A percentile compares a stretch with the other conserved stretches of the same genome.
Conservation (phyloP, 2,113 vertebrate genomes). For the Pteropus alecto region DNA sequence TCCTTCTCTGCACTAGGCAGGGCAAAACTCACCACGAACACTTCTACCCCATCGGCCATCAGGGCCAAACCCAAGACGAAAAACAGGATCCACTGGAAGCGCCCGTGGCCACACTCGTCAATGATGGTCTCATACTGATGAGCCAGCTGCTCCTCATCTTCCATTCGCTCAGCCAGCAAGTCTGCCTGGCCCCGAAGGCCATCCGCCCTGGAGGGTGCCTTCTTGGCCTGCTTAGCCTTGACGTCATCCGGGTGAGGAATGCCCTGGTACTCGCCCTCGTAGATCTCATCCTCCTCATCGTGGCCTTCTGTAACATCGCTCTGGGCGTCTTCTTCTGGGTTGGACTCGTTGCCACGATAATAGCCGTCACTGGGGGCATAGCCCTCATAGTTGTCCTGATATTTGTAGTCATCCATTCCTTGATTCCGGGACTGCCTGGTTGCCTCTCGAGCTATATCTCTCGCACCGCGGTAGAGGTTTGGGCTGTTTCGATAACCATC, state of each 20-base stretch:
- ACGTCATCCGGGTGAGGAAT: conserved; percentile 96
- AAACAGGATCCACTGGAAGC: conserved; percentile 98
- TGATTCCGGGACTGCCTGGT: conserved; percentile 58
- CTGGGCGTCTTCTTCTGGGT: conserved; percentile 91
- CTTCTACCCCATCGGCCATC: conserved; percentile 98
- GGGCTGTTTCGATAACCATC: conserved; percentile 87
- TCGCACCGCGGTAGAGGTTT: conserved; percentile 82
- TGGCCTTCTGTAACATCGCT: conserved; percentile 97
- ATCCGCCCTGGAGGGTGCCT: conserved; percentile 78
- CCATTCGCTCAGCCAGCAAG: conserved; percentile 89
- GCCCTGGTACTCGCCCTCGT: conserved; percentile 98
- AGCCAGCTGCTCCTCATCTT: conserved; percentile 92
- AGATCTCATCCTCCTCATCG: conserved; percentile 96
- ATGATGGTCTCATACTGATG: conserved; percentile 97
- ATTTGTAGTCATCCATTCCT: conserved; percentile 82
- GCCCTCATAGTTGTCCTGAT: conserved; percentile 86
- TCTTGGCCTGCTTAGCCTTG: conserved; percentile 87
- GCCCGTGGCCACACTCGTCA: conserved; percentile 96
- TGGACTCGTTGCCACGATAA: conserved; percentile 86
- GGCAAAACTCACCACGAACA: conserved; percentile 97
- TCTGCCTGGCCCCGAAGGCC: conserved; percentile 84
- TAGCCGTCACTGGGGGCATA: conserved; percentile 83
- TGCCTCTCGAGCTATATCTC: conserved; percentile 71
- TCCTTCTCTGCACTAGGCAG: conserved; percentile 97
- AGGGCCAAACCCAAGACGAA: conserved; percentile 94